phyloP scores from a whole-genome alignment of 1,140 invertebrate genomes.

The Papilio xuthus region DNA sequence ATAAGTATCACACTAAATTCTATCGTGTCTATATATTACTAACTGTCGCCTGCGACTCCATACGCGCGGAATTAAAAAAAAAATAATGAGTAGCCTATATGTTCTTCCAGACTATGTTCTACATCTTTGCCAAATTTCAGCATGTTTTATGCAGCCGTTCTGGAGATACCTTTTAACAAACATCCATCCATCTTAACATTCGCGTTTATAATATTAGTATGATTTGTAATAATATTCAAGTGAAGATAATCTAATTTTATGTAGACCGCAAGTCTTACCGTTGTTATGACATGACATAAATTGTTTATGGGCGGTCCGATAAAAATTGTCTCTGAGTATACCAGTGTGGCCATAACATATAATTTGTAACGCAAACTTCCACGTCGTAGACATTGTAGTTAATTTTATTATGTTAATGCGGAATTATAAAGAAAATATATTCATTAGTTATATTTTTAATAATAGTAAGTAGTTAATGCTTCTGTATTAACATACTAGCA shows the following conservation, averaged over 20 bases:
- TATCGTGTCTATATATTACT: too few relatives aligned
- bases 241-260: conserved; percentile 11
- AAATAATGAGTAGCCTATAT: too few relatives aligned
- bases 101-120: too few relatives aligned
- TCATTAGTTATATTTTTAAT: background rate
- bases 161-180: too few relatives aligned
- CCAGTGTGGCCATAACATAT: background rate
- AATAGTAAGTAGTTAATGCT: background rate
- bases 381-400: background rate
- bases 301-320: conserved; percentile 1
- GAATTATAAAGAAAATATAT: background rate
- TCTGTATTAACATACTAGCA: too few relatives aligned
- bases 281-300: conserved; percentile 17
- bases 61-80: too few relatives aligned
- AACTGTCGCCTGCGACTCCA: too few relatives aligned
- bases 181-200: too few relatives aligned
- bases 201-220: too few relatives aligned
- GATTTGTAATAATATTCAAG: conserved; percentile 27
- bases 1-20: too few relatives aligned
- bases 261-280: background rate
- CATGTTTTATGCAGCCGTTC: too few relatives aligned
- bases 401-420: background rate
- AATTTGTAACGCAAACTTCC: background rate
- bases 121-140: too few relatives aligned
- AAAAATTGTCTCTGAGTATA: conserved; percentile 11